phyloP scores from a whole-genome alignment of 1,140 invertebrate species.

The Cherax destructor region DNA sequence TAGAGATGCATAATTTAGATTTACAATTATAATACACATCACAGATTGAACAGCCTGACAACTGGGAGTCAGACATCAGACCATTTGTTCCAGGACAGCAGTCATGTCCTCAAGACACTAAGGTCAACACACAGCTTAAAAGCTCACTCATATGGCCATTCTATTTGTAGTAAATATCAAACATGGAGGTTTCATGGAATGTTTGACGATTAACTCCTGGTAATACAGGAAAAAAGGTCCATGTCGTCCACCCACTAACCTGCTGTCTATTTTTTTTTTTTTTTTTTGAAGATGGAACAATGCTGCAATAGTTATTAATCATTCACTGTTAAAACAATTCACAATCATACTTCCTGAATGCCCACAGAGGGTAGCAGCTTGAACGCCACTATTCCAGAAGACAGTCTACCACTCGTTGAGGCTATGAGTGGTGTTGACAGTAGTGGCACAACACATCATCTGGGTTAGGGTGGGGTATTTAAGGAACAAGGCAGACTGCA shows the following conservation, averaged over 20 bases:
- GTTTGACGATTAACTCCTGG: slow-evolving; percentile 28
- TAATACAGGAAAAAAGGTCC: slow-evolving; percentile 3
- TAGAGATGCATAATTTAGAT: slow-evolving; percentile 65
- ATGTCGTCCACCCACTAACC: slow-evolving; percentile 52
- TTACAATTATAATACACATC: slow-evolving; percentile 68
- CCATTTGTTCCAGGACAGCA: slow-evolving; percentile 52
- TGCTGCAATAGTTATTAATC: neutral
- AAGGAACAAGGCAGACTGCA: slow-evolving; percentile 49
- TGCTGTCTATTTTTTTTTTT: slow-evolving; percentile 1
- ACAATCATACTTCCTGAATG: slow-evolving; percentile 58
- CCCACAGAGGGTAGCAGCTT: slow-evolving; percentile 34
- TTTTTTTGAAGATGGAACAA: neutral
- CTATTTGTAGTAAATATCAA: slow-evolving; percentile 23
- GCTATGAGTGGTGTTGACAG: neutral
- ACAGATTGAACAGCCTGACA: slow-evolving; percentile 64
- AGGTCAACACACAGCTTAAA: slow-evolving; percentile 36
- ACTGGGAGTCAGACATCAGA: slow-evolving; percentile 48
- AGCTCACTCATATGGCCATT: slow-evolving; percentile 39
- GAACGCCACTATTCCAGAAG: slow-evolving; percentile 25
- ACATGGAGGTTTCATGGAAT: slow-evolving; percentile 55
- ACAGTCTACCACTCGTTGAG: slow-evolving; percentile 23
- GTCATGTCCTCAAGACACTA: neutral
- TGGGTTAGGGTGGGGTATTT: slow-evolving; percentile 29
- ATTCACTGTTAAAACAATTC: neutral
- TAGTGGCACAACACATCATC: slow-evolving; percentile 36